Conservation (phyloP, 2,113 vertebrate species). For the Euleptes europaea region DNA sequence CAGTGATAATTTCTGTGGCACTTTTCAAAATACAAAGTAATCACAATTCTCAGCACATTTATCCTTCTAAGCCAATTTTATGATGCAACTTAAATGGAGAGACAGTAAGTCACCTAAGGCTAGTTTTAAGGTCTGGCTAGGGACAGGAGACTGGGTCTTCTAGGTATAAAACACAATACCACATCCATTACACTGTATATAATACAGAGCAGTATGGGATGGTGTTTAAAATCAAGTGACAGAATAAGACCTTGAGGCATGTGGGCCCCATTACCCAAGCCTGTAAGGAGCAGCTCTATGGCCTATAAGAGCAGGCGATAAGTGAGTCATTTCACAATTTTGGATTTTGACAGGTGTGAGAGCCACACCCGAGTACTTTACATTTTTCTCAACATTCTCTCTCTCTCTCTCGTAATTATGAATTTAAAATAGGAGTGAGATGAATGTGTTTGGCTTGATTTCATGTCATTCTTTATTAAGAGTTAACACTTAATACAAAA, state of each 20-base stretch:
- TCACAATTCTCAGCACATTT: neutral
- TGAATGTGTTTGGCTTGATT: neutral
- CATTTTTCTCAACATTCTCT: neutral
- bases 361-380: neutral
- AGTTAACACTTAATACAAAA: neutral
- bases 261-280: neutral
- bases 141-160: neutral
- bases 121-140: neutral
- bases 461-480: neutral
- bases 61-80: neutral
- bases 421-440: neutral
- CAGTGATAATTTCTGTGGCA: neutral
- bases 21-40: neutral
- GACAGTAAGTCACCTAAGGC: neutral
- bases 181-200: neutral
- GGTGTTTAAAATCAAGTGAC: neutral
- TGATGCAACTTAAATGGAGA: neutral
- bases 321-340: neutral
- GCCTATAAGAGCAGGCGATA: neutral
- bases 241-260: neutral
- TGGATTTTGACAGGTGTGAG: neutral
- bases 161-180: neutral
- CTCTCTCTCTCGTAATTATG: neutral
- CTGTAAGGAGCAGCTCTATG: neutral
- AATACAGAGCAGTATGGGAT: neutral